Evolutionary conservation across 2,797 vertebrate species (phyloP), one percentile per base, ranked within the genome.

Genomic region (Syncerus caffer): DNA sequence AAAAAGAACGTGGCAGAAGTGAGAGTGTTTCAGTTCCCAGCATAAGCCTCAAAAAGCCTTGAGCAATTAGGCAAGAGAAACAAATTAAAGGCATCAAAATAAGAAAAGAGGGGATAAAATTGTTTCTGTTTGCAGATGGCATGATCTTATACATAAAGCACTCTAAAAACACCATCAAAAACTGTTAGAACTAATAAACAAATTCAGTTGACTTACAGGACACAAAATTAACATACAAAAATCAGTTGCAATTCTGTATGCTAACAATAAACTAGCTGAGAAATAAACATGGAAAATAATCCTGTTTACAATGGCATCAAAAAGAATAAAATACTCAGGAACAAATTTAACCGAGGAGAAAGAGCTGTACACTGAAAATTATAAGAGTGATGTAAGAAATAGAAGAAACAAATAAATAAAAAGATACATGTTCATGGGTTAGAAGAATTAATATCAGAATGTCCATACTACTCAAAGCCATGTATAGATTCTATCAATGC

Each of bases 51-150:
- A 58, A 27, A 45, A 67, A 58, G 34, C 55, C 31, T 67, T 51
- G 45, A 90, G 45, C 47, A 85, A 79, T 93, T 78, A 93, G 57
- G 82, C 38, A 78, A 96, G 55, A 96, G 84, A 78, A 76, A 51
- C 27, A 76, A 89, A 76, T 51, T 76, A 53, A 90, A 94, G 79
- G 27, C 55, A 89, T n/a, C 53, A 34, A 76, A 16, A 38, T 31
- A 62, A 6, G 47, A 84, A 94, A 50, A 14, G 34, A 53, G n/a
- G 29, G 57, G 14, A 51, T 67, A 47, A 88, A 80, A 82, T 6
- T n/a, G 58, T 57, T 67, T 74, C 62, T 79, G 38, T 67, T 78
- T 93, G 64, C 47, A 89, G 57, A 89, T 78, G 85, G 62, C 79
- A 85, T 45, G 57, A 67, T 85, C 47, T 79, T 88, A 83, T 55